Evolutionary conservation across 1,140 invertebrate species (phyloP), one percentile per base, ranked within the genome.

Genomic region (Hestina assimilis): DNA sequence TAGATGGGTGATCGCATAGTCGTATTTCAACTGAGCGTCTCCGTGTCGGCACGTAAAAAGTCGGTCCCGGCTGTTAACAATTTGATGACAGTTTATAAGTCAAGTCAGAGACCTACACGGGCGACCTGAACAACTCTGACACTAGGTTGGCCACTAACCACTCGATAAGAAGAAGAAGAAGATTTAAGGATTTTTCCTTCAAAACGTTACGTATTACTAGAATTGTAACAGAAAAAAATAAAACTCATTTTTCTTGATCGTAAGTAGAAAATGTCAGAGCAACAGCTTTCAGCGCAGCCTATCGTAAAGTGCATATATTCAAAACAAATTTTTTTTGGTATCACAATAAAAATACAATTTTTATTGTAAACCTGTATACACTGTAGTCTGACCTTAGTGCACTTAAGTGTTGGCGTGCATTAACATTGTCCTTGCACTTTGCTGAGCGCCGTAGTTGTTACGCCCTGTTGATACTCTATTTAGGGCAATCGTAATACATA

Each of bases 361-460:
- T 66, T 61, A 66, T 31, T 51, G 40, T 41, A 19, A 45, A 51
- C 52, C 38, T 20, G 38, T 50, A 29, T 54, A 59, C 57, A 33
- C 33, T 45, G 38, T 28, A 55, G 14, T 15, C n/a, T 69, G 69
- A 75, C 76, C 79, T 79, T 66, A 70, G 61, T 47, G 15, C 59
- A 51, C 53, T 62, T 69, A 68, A 66, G 66, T 61, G 70, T 54
- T 40, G 57, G 58, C 69, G 43, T 69, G 61, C 73, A 78, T 77
- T 79, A 75, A 73, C 52, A 43, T 71, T 64, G 72, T 63, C 75
- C 78, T 83, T 79, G 78, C 73, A 69, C 75, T 78, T 79, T 79
- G 52, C 48, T 31, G 43, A 48, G 55, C 57, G 41, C 59, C 56
- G 63, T 63, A 60, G 29, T 56, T 70, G 12, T 45, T 54, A 54